phyloP scores from a whole-genome alignment of 2,113 vertebrate genomes.

The Catagonus wagneri region DNA sequence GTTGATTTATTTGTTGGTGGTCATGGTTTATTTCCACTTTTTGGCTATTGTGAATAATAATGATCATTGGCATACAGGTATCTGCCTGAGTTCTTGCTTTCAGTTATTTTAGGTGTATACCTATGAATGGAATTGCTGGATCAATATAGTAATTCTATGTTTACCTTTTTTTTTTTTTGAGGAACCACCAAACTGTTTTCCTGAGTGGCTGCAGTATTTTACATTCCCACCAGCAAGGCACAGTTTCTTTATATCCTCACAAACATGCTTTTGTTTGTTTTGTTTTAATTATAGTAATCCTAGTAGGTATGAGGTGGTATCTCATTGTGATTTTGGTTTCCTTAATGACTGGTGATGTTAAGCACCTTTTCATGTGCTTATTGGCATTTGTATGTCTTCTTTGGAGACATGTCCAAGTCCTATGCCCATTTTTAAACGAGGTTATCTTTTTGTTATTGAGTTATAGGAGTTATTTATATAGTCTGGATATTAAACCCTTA shows the following conservation, averaged over 20 bases:
- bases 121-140: background rate
- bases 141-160: background rate
- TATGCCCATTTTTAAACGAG: background rate
- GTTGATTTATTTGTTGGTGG: background rate
- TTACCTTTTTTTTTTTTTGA: background rate
- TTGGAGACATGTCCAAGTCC: background rate
- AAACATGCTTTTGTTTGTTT: background rate
- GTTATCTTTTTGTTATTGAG: background rate
- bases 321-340: background rate
- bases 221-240: background rate
- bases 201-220: background rate
- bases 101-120: background rate
- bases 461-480: background rate
- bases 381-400: background rate
- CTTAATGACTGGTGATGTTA: background rate
- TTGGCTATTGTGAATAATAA: background rate
- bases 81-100: background rate
- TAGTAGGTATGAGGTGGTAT: background rate
- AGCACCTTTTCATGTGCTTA: background rate
- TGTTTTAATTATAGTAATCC: background rate
- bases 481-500: background rate
- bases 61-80: background rate
- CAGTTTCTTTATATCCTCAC: background rate
- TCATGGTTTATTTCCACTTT: background rate
- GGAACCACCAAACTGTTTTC: conserved; percentile 14